Conservation (phyloP, 2,113 vertebrate genomes). For the Arenaria interpres region DNA sequence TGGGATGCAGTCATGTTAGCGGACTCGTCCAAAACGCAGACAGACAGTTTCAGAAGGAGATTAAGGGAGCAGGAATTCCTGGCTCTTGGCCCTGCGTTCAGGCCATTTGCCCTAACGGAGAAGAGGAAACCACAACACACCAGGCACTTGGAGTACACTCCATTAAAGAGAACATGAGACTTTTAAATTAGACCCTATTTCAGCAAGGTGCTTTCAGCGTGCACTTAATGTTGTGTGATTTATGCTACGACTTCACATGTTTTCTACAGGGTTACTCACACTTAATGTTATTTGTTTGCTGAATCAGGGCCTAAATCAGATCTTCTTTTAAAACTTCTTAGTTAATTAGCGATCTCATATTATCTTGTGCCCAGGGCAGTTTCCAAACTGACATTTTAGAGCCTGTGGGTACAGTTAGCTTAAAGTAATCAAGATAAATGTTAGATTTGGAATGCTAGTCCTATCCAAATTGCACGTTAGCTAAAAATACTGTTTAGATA, state of each 20-base stretch:
- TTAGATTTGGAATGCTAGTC: conserved; percentile 38
- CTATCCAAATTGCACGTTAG: conserved; percentile 48
- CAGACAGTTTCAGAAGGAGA: background rate
- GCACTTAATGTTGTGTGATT: conserved; percentile 47
- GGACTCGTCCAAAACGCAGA: background rate
- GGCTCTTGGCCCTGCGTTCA: background rate
- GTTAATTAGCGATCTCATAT: conserved; percentile 45
- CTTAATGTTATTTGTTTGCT: conserved; percentile 50
- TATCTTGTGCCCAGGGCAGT: conserved; percentile 27
- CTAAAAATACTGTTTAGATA: conserved; percentile 48
- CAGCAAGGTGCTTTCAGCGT: conserved; percentile 31
- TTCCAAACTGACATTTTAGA: conserved; percentile 45
- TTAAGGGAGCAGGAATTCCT: conserved; percentile 31
- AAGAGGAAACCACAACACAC: conserved; percentile 44
- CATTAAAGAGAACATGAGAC: conserved; percentile 7
- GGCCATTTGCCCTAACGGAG: background rate
- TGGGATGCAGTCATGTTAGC: background rate
- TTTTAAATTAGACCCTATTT: conserved; percentile 4
- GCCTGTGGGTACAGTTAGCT: conserved; percentile 50
- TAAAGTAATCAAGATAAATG: conserved; percentile 56
- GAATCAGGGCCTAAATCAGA: conserved; percentile 24
- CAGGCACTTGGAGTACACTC: conserved; percentile 21
- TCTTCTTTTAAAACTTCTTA: conserved; percentile 37
- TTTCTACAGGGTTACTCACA: conserved; percentile 1
- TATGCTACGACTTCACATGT: conserved; percentile 21